Evolutionary conservation across 2,888 invertebrate genomes (phyloP), one percentile per base, ranked within the genome.

Genomic region (Himalopsyche tibetana): DNA sequence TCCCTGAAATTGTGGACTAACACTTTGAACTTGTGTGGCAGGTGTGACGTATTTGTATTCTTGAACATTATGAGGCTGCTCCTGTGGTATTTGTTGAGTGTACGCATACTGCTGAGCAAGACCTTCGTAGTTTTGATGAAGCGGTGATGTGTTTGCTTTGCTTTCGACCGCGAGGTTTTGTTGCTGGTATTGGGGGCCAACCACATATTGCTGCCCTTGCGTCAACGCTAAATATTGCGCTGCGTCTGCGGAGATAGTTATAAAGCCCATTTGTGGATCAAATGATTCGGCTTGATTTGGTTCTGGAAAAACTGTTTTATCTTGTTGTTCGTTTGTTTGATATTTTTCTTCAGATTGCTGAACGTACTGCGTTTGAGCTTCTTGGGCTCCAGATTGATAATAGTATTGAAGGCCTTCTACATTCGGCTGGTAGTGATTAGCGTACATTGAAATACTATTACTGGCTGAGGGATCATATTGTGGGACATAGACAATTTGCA

Each of bases 81-180:
- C 92, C 36, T 92, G 91, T n/a, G 85, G 87, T 1, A 91, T 89
- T 1, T 90, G 86, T 86, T 92, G 92, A 0, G 90, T 90, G 55
- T 92, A 91, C 40, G 90, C 89, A 63, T 91, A 91, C 11, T 91
- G 91, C 19, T 55, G 86, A 79, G 85, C 28, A 55, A 51, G 42
- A 12, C 45, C 80, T 80, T 82, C 38, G 81, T 87, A 51, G 87
- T 88, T 89, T 79, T 89, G 89, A 3, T 89, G 85, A 55, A 90
- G 90, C 63, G 91, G 91, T 84, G 91, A 89, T 79, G 90, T 90
- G 86, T 91, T 89, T 17, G 90, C 90, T 11, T 74, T 89, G 38
- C 45, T 91, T 88, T 12, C 91, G 90, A 11, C 92, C 92, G 84
- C 92, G 90, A 9, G 90, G 89, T 8, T 91, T 90, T 17, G 91